phyloP scores from a whole-genome alignment of 2,113 vertebrate genomes.

The Bothrops jararaca region DNA sequence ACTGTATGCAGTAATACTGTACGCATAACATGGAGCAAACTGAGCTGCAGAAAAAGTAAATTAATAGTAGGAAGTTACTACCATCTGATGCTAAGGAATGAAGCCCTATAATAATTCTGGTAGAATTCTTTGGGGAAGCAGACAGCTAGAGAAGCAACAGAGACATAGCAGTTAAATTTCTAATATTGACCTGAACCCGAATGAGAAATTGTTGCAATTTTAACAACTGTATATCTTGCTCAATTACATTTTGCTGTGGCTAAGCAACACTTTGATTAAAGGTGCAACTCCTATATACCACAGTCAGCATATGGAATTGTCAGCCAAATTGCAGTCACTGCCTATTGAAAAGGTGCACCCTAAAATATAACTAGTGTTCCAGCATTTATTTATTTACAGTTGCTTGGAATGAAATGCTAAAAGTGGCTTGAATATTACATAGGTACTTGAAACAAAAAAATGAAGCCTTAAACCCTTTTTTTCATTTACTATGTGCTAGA shows the following conservation, averaged over 20 bases:
- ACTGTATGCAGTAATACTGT: background rate
- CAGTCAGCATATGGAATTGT: background rate
- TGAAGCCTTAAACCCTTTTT: background rate
- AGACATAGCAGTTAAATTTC: background rate
- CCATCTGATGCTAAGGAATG: background rate
- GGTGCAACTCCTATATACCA: background rate
- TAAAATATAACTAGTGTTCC: background rate
- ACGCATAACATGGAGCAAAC: background rate
- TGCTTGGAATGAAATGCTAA: background rate
- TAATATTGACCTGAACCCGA: background rate
- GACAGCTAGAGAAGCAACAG: background rate
- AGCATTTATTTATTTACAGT: background rate
- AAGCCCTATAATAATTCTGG: background rate
- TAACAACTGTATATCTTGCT: background rate
- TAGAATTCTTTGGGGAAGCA: background rate
- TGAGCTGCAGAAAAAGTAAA: background rate
- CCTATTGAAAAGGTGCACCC: background rate
- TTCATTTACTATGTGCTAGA: slow-evolving; percentile 1
- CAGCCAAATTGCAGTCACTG: background rate
- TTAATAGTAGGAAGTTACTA: background rate
- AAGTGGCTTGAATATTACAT: slow-evolving; percentile 30
- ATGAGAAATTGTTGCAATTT: background rate
- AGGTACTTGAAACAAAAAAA: slow-evolving; percentile 7
- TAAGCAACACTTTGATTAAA: background rate
- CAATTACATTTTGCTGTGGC: background rate